Evolutionary conservation across 2,888 invertebrate species (phyloP), one percentile per base, ranked within the genome.

Genomic region (Perizoma flavofasciatum): DNA sequence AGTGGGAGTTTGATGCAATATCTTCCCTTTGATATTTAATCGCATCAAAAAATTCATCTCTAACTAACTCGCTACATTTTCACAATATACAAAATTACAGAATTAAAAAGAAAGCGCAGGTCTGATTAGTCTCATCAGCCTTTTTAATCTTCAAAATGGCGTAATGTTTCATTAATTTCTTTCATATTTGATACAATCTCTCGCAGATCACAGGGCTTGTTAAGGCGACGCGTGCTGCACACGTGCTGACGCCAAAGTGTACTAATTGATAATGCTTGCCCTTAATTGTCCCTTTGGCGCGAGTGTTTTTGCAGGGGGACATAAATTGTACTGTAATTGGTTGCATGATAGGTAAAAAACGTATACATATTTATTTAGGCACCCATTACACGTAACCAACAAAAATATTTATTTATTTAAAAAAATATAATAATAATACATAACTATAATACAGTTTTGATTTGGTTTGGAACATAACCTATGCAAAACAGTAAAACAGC

Each of bases 251-350:
- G 67, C 72, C 72, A 73, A 71, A 75, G 73, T 75, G 74, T 74
- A 70, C 85, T 87, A 89, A 89, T 88, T 89, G 86, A 81, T 83
- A 81, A 82, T 82, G 83, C 89, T 85, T 82, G 73, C 70, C 74
- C 72, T 75, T 71, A 77, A 78, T 81, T 75, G 70, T 75, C 72
- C 75, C 73, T 64, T 61, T 52, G 52, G 59, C 52, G 51, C 57
- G 70, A 72, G 69, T 72, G 61, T 54, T 58, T 68, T 63, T 61
- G 22, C 22, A 22, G 57, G 67, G 68, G 67, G 52, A 54, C 41
- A 35, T 11, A 64, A 75, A 78, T 72, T 72, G 70, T 60, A 61
- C 66, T 71, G 65, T 78, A 77, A 78, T 76, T 78, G 74, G 65
- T 69, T 68, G 67, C 71, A 68, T 70, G 40, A 53, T 35, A 32